A percentile compares a stretch with the other conserved stretches of the same genome.
These are phyloP conservation scores for Microtus richardsoni DNA, from an alignment of 2,113 vertebrate species.

Conservation along the genomic window DNA sequence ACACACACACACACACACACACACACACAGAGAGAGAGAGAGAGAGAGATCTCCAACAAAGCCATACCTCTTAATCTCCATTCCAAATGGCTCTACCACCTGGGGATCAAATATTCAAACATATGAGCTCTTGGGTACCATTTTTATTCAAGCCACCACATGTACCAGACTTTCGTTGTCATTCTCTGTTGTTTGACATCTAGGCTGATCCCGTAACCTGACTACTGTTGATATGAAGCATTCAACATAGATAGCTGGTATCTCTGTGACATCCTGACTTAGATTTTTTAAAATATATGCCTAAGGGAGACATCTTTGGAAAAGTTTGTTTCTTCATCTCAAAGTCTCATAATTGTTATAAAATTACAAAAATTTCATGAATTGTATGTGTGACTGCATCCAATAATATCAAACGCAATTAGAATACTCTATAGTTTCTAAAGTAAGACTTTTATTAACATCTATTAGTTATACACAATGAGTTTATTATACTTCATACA, in stretches of 20 bases:
- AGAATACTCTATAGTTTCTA: not conserved
- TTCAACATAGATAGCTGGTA: not conserved
- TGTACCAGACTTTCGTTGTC: not conserved
- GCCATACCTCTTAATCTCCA: too few relatives aligned
- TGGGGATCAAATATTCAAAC: not conserved
- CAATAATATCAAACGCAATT: not conserved
- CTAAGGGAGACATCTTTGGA: not conserved
- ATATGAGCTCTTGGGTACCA: not conserved
- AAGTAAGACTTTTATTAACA: not conserved
- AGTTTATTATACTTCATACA: not conserved
- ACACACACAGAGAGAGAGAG: not conserved
- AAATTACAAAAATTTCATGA: not conserved
- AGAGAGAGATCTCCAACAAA: not conserved
- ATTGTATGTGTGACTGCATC: not conserved
- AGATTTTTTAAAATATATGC: not conserved
- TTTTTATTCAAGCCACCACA: not conserved
- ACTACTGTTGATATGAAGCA: not conserved
- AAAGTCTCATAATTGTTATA: not conserved
- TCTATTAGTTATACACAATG: not conserved
- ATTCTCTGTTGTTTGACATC: not conserved
- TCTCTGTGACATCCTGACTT: not conserved
- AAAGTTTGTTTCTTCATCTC: conserved; percentile 36
- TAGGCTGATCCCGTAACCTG: not conserved
- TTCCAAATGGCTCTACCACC: not conserved
- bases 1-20: too few relatives aligned